phyloP scores from a whole-genome alignment of 2,797 vertebrate species.

The Balearica regulorum region DNA sequence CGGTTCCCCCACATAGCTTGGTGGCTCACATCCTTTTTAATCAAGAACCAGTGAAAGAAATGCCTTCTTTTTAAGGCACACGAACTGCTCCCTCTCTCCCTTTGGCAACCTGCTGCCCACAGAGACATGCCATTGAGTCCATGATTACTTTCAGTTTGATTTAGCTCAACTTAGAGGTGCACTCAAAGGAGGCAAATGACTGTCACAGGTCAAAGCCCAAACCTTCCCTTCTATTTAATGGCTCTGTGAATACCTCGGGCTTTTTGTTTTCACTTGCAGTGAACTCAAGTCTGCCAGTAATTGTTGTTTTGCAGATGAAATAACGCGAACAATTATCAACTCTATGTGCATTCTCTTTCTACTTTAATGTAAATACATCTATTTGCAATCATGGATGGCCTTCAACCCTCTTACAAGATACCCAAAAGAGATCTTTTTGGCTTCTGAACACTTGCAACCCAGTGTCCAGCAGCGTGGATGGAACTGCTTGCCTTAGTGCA shows the following conservation, averaged over 20 bases:
- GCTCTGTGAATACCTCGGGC: not conserved
- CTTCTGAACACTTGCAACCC: not conserved
- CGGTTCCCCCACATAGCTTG: not conserved
- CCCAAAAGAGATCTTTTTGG: not conserved
- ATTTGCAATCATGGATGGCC: not conserved
- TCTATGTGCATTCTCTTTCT: not conserved
- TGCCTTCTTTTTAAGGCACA: not conserved
- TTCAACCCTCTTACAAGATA: not conserved
- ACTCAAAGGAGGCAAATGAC: constrained; percentile 9
- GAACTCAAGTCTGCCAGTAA: not conserved
- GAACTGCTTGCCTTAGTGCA: not conserved
- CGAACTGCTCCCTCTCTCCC: not conserved
- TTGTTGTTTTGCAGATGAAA: constrained; percentile 25
- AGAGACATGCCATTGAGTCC: not conserved
- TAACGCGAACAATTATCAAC: constrained; percentile 31
- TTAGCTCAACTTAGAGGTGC: not conserved
- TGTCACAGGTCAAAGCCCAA: constrained; percentile 14
- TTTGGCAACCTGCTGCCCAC: not conserved
- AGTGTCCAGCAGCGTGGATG: not conserved
- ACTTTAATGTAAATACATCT: constrained; percentile 5
- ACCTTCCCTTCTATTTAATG: constrained; percentile 3
- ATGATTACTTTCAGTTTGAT: not conserved
- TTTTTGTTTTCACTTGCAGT: constrained; percentile 33
- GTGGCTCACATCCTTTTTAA: not conserved
- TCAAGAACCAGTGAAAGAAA: not conserved